Evolutionary conservation across 2,797 vertebrate genomes (phyloP).

Genomic region (Melanotaenia trifasciata): DNA sequence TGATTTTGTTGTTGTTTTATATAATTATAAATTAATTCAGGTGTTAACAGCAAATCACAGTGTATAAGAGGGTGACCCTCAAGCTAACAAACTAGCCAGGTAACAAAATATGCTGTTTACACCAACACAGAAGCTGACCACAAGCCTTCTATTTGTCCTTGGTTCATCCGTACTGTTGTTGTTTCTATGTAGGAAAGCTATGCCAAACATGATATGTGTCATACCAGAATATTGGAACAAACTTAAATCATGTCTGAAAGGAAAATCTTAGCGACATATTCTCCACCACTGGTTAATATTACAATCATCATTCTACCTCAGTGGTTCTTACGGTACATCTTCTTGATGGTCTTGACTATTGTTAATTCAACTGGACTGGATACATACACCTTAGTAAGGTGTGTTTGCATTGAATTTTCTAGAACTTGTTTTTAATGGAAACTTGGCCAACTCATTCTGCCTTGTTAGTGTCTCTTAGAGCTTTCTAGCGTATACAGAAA

Average conservation of each 20-base stretch:
- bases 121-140: not conserved
- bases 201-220: too few relatives aligned
- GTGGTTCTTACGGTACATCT: not conserved
- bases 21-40: not conserved
- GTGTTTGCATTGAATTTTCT: too few relatives aligned
- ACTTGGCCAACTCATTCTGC: not conserved
- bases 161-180: not conserved
- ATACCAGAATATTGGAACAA: too few relatives aligned
- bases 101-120: not conserved
- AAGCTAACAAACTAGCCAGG: not conserved
- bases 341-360: not conserved
- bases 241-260: too few relatives aligned
- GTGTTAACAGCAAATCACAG: not conserved
- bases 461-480: not conserved
- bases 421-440: too few relatives aligned
- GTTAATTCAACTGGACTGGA: not conserved
- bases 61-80: not conserved
- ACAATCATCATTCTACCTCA: not conserved
- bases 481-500: not conserved
- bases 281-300: not conserved
- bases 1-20: not conserved
- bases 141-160: not conserved
- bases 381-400: too few relatives aligned
- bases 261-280: not conserved
- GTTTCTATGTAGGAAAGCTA: not conserved